Evolutionary conservation across 1,140 invertebrate species (phyloP).

Genomic region (Ips nitidus): DNA sequence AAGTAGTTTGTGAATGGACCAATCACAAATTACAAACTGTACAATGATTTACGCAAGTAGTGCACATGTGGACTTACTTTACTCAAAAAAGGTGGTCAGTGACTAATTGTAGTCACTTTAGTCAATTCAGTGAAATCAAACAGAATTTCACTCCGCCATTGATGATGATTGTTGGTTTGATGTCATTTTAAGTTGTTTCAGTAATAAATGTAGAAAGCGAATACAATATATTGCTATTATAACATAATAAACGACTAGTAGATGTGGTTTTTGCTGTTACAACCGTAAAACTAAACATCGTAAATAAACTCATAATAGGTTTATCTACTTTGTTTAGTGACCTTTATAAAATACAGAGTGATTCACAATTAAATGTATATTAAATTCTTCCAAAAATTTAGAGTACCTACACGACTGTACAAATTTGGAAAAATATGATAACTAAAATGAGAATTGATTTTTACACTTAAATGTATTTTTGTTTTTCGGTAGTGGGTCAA

Average conservation of each 20-base stretch:
- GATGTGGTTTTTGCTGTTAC: background rate
- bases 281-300: no score
- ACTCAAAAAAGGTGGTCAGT: background rate
- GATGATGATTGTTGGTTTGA: background rate
- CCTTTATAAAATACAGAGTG: no score
- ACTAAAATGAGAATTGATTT: no score
- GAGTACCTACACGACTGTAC: no score
- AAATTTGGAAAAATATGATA: no score
- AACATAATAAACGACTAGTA: constrained; percentile 24
- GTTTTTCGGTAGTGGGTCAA: no score
- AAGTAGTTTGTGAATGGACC: background rate
- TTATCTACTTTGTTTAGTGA: no score
- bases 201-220: constrained; percentile 16
- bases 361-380: no score
- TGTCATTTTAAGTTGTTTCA: constrained; percentile 17
- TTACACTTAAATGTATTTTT: no score
- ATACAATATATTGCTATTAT: constrained; percentile 15
- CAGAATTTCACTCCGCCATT: constrained; percentile 1
- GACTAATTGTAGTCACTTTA: background rate
- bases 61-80: background rate
- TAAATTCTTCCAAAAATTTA: no score
- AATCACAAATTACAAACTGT: background rate
- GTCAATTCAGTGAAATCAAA: background rate
- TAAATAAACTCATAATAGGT: no score
- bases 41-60: background rate